Evolutionary conservation across 2,113 vertebrate genomes (phyloP), one percentile per base, ranked within the genome.

Genomic region (Poeciliopsis turrubarensis): DNA sequence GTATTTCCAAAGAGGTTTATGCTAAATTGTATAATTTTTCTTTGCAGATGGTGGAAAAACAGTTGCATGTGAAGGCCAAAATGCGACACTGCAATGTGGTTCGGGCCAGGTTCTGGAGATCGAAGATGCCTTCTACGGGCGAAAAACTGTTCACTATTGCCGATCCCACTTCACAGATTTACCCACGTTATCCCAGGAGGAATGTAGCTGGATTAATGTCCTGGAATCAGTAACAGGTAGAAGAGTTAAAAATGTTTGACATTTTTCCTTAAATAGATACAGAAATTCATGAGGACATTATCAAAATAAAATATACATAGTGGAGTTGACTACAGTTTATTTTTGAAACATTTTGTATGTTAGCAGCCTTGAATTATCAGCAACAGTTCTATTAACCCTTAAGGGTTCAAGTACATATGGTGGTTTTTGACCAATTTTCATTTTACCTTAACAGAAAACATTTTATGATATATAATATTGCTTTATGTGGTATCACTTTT

Each of bases 81-180:
- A 96, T 22, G 95, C 94, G 31, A 96, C 96, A 15, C 72, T 96
- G 62, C 95, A 97, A 60, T 98, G 97, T 63, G 95, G 95, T 22
- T 97, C 96, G 0, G 97, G 96, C 81, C 91, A 96, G 85, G 96
- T 97, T 47, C 94, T 98, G 80, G 89, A 95, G 72, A 90, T 99
- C 34, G 95, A 89, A 14, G 94, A 96, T 10, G 95, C 96, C 61
- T 95, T 97, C 91, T 98, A 96, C 0, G 97, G 97, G 51, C 88
- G 96, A 61, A 96, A 95, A 87, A 97, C 92, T 0, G 92, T 94
- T 57, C 92, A 97, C 85, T 97, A 96, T 73, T 99, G 98, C 72
- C 77, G 87, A 51, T 66, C 74, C 63, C 68, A 17, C 86, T 75
- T 2, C 31, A 2, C 29, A 57, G 37, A 79, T 13, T 44, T 86